A percentile compares a stretch with the other conserved stretches of the same genome.
phyloP scores from a whole-genome alignment of 1,140 invertebrate species.

The Caenorhabditis tropicalis region DNA sequence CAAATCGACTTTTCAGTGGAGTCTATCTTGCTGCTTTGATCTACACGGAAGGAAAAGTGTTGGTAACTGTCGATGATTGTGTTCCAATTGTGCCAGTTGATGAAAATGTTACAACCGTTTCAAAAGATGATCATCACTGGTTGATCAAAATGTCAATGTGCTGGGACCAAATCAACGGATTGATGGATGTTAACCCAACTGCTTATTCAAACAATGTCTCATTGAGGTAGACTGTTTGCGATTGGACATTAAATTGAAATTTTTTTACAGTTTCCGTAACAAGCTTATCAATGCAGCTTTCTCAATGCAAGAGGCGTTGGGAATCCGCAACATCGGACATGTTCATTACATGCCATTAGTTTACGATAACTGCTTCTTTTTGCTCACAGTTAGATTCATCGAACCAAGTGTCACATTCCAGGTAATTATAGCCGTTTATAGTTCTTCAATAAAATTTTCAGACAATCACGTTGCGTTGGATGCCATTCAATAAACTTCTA shows the following conservation, averaged over 20 bases:
- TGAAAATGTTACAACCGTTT: constrained; percentile 78
- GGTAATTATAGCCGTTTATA: not conserved
- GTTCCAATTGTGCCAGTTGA: constrained; percentile 79
- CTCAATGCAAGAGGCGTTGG: constrained; percentile 89
- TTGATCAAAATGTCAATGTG: constrained; percentile 92
- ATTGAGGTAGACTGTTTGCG: constrained; percentile 83
- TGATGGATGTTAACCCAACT: constrained; percentile 90
- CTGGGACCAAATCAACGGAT: constrained; percentile 81
- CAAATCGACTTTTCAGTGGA: constrained; percentile 77
- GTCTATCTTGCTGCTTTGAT: constrained; percentile 89
- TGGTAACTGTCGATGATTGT: constrained; percentile 94
- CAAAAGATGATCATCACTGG: constrained; percentile 98
- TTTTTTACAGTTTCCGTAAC: constrained; percentile 72
- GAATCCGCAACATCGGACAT: constrained; percentile 88
- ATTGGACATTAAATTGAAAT: not conserved
- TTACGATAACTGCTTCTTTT: constrained; percentile 71
- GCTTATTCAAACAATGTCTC: constrained; percentile 79
- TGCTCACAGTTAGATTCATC: constrained; percentile 78
- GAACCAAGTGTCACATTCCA: constrained; percentile 29
- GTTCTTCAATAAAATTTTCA: not conserved
- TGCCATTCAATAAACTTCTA: constrained; percentile 53
- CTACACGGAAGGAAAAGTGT: constrained; percentile 90
- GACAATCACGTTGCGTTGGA: constrained; percentile 49
- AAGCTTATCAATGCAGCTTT: constrained; percentile 87
- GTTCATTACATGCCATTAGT: constrained; percentile 87